Percentiles rank a stretch among this genome's conserved stretches.
Conservation (phyloP, 1,140 invertebrate species). For the Leptonema lineaticorne region DNA sequence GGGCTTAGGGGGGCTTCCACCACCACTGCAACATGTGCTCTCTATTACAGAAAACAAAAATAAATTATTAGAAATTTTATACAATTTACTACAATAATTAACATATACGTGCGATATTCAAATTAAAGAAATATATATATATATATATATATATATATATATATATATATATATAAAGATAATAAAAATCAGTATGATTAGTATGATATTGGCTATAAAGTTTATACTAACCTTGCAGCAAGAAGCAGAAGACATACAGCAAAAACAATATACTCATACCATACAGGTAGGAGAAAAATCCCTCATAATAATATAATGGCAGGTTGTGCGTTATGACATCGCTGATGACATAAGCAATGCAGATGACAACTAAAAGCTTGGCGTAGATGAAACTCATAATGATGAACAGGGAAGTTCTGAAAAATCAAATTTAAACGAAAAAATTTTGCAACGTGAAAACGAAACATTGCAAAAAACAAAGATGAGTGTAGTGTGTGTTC, state of each 20-base stretch:
- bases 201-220: no score
- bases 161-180: no score
- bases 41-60: slow-evolving; percentile 59
- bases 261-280: slow-evolving; percentile 93
- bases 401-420: slow-evolving; percentile 90
- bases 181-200: no score
- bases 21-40: slow-evolving; percentile 76
- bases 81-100: no score
- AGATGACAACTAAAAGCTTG: slow-evolving; percentile 86
- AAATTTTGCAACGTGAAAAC: slow-evolving; percentile 41
- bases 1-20: slow-evolving; percentile 65
- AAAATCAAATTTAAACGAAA: slow-evolving; percentile 46
- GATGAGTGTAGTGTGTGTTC: slow-evolving; percentile 20
- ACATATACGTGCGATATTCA: no score
- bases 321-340: slow-evolving; percentile 90
- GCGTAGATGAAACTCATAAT: slow-evolving; percentile 93
- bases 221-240: slow-evolving; percentile 68
- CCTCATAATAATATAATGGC: slow-evolving; percentile 90
- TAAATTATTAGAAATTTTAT: no score
- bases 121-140: not conserved
- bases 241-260: slow-evolving; percentile 94
- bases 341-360: slow-evolving; percentile 88
- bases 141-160: not conserved
- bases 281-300: slow-evolving; percentile 97
- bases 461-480: not conserved